A percentile compares a stretch with the other conserved stretches of the same genome.
Evolutionary conservation across 2,113 vertebrate species (phyloP).

Genomic region (Oplegnathus fasciatus): DNA sequence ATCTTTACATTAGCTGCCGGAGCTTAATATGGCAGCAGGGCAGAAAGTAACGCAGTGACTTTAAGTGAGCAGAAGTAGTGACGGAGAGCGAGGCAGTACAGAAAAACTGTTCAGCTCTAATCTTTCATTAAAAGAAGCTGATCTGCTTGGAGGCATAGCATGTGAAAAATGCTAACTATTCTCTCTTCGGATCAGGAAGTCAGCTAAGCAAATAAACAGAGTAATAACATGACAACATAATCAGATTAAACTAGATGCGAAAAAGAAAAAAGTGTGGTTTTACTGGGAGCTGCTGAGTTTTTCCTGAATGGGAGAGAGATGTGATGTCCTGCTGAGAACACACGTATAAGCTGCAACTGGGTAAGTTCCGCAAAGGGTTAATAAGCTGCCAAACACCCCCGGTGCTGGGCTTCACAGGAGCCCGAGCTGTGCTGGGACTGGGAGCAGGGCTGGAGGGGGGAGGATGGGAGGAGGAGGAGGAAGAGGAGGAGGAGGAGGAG

Average conservation of each 20-base stretch:
- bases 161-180: conserved; percentile 54
- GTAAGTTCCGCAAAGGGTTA: conserved; percentile 62
- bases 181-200: conserved; percentile 49
- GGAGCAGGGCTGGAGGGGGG: conserved; percentile 13
- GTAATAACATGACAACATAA: conserved; percentile 66
- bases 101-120: conserved; percentile 24
- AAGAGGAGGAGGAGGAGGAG: not conserved
- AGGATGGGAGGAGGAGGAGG: not conserved
- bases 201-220: conserved; percentile 58
- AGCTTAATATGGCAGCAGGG: conserved; percentile 4
- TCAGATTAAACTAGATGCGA: conserved; percentile 47
- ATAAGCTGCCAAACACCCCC: conserved; percentile 55
- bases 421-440: conserved; percentile 22
- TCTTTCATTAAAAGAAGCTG: conserved; percentile 50
- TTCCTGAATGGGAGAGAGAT: conserved; percentile 44
- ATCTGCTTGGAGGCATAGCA: conserved; percentile 35
- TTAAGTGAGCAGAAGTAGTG: not conserved
- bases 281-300: conserved; percentile 30
- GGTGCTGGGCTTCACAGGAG: conserved; percentile 45
- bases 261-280: conserved; percentile 1
- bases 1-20: conserved; percentile 12
- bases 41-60: not conserved
- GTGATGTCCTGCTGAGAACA: conserved; percentile 52
- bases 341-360: conserved; percentile 48
- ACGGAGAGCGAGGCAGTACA: not conserved